Evolutionary conservation across 2,113 vertebrate species (phyloP), one percentile per base, ranked within the genome.

Genomic region (Crypturellus undulatus): DNA sequence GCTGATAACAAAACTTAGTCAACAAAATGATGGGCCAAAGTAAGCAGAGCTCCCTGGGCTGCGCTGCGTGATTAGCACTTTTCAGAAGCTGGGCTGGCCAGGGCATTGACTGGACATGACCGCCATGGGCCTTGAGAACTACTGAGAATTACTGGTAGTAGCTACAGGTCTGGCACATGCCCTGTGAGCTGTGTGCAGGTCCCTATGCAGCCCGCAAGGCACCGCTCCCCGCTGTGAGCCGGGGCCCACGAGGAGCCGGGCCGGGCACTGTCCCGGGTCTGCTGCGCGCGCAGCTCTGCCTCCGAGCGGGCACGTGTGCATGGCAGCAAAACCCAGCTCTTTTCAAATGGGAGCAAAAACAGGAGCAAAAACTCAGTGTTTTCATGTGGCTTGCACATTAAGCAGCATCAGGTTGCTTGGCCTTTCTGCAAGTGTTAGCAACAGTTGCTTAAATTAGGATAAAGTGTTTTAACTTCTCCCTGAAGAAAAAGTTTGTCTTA

Each of bases 141-240:
- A 30, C 54, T 32, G 32, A 45, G 40, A 21, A n/a, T 19, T 19
- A 25, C 10, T 65, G 38, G 38, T 38, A 38, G 38, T 38, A 38
- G 38, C 38, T 43, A 11, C 19, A 65, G 43, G 63, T 43, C 40
- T 65, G 12, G 18, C n/a, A 22, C 63, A 20, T 38, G 40, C 18
- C 42, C 64, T 19, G 42, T 67, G 42, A 45, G 26, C 28, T 67
- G 28, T 21, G 18, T 32, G 40, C 28, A 45, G 43, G 30, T 30
- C 40, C 32, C 9, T 9, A 21, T 21, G 30, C 0, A 2, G 45
- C 42, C 24, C 7, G 11, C 0, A 1, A 34, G 32, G 25, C 36
- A 10, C 5, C 1, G 11, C 18, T 56, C 32, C 22, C 4, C 7
- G 10, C 51, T 47, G 24, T 69, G 30, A 15, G 22, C 10, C 26